phyloP scores from a whole-genome alignment of 1,140 invertebrate genomes.

The Zophobas morio region DNA sequence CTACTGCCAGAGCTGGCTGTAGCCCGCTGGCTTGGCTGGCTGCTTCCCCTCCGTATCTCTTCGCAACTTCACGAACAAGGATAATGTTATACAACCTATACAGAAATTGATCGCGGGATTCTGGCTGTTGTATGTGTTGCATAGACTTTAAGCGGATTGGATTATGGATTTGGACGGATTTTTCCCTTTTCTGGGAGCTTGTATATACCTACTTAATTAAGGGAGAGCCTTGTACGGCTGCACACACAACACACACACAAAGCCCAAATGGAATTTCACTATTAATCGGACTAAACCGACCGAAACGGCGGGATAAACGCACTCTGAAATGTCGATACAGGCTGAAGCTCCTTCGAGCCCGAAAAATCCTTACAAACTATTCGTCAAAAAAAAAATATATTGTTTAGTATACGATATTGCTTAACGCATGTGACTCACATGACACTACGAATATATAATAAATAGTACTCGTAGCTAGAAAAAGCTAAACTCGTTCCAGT shows the following conservation, averaged over 20 bases:
- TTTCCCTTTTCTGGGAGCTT: conserved; percentile 49
- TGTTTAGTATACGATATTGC: too few relatives aligned
- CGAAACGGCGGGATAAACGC: too few relatives aligned
- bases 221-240: conserved; percentile 30
- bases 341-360: too few relatives aligned
- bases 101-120: conserved; percentile 60
- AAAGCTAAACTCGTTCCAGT: too few relatives aligned
- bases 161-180: conserved; percentile 59
- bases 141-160: conserved; percentile 60
- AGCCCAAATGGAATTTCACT: not conserved
- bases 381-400: too few relatives aligned
- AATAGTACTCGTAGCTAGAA: too few relatives aligned
- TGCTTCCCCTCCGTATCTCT: conserved; percentile 55
- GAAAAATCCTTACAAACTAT: too few relatives aligned
- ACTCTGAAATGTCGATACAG: too few relatives aligned
- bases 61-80: conserved; percentile 56
- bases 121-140: conserved; percentile 57
- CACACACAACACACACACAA: conserved; percentile 5
- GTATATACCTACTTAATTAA: conserved; percentile 56
- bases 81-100: conserved; percentile 60
- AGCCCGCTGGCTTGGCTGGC: conserved; percentile 38
- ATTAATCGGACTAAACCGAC: not conserved
- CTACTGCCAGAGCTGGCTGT: conserved; percentile 54
- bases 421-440: too few relatives aligned
- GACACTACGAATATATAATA: too few relatives aligned